These are phyloP conservation scores for Caerostris extrusa DNA, from an alignment of 1,140 invertebrate species.

Conservation along the genomic window DNA sequence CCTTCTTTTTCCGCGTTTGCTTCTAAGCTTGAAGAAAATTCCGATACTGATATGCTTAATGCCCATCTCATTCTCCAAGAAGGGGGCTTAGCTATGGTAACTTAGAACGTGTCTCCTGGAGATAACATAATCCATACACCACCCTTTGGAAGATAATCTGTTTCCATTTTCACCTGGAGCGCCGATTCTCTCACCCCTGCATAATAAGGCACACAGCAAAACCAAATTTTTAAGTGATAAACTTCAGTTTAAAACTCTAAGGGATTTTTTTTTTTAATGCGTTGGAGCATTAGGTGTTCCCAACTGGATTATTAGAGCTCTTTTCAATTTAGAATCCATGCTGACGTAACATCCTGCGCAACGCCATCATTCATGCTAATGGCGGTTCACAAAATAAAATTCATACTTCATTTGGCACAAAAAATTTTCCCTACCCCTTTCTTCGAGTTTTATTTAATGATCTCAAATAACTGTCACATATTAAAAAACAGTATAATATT, in stretches of 20 bases:
- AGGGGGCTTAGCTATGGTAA: slow-evolving; percentile 50
- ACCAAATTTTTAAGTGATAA: slow-evolving; percentile 62
- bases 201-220: slow-evolving; percentile 51
- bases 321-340: background rate
- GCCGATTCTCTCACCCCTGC: background rate
- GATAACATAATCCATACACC: slow-evolving; percentile 71
- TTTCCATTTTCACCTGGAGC: slow-evolving; percentile 72
- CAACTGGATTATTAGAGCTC: background rate
- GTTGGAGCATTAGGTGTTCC: background rate
- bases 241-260: slow-evolving; percentile 7
- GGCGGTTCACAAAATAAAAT: background rate
- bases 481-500: no score
- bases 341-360: background rate
- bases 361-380: background rate
- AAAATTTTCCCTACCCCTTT: no score
- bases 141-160: slow-evolving; percentile 65
- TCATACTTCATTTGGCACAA: no score
- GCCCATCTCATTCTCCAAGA: slow-evolving; percentile 28
- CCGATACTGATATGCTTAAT: slow-evolving; percentile 74
- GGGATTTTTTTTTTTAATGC: background rate
- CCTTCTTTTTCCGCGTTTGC: slow-evolving; percentile 11
- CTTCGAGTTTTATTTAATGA: no score
- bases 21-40: slow-evolving; percentile 69
- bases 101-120: slow-evolving; percentile 61
- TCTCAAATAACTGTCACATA: no score